Evolutionary conservation across 2,113 vertebrate species (phyloP).

Genomic region (Peromyscus maniculatus): DNA sequence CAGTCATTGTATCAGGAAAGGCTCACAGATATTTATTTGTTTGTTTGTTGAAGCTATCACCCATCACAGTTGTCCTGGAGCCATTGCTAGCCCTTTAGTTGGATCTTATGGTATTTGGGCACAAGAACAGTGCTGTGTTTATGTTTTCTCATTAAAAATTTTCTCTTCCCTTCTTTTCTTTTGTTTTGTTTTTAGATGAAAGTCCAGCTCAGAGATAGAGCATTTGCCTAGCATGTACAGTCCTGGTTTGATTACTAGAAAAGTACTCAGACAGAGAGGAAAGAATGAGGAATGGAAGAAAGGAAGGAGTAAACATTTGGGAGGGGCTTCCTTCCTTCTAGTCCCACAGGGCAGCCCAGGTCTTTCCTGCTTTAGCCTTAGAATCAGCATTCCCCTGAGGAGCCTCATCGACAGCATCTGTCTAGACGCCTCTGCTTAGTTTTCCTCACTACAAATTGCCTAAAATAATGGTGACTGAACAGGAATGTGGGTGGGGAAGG

Average conservation of each 20-base stretch:
- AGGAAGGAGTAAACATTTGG: background rate
- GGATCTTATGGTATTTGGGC: background rate
- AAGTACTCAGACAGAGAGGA: background rate
- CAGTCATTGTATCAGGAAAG: background rate
- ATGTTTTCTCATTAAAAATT: background rate
- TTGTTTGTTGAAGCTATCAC: background rate
- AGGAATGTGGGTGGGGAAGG: background rate
- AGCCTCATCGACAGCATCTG: background rate
- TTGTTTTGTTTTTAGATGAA: background rate
- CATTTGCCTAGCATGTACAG: background rate
- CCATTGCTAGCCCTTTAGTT: background rate
- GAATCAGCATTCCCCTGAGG: constrained; percentile 9
- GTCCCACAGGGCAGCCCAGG: background rate
- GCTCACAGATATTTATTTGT: background rate
- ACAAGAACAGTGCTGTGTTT: background rate
- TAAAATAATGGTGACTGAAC: background rate
- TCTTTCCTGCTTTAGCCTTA: background rate
- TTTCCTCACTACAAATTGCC: background rate
- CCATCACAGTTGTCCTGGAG: background rate
- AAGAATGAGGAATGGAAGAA: background rate
- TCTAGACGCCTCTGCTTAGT: background rate
- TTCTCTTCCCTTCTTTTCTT: background rate
- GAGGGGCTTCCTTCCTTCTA: background rate
- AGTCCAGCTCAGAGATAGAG: background rate
- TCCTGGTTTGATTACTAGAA: background rate